Evolutionary conservation across 2,888 invertebrate species (phyloP), one percentile per base, ranked within the genome.

Genomic region (Macrosoma leucophasiata): DNA sequence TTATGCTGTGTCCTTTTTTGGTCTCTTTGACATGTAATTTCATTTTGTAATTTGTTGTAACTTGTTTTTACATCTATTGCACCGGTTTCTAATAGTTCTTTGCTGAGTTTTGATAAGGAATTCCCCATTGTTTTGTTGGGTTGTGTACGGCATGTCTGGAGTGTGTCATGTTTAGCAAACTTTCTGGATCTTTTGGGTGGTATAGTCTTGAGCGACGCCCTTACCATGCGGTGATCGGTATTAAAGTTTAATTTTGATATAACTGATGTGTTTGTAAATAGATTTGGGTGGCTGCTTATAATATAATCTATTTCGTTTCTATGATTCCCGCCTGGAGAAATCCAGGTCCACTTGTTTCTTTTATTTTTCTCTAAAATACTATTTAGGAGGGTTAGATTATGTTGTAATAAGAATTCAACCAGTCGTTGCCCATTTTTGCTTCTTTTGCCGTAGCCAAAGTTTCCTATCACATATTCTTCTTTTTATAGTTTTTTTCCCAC

Each of bases 261-360:
- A 1, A 40, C 29, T 8, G 11, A 2, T 12, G 30, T 30, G 18
- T 40, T 29, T 17, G 14, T 21, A n/a, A 36, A 33, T n/a, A 10
- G 11, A 13, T 20, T 36, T 21, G 36, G 29, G n/a, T 23, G 6
- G 17, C 12, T 42, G 5, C 13, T 39, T 21, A 32, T 22, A 14
- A 41, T 38, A 19, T 29, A 44, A 21, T 43, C 40, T n/a, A 40
- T 43, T 31, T 39, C 36, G 8, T 35, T 38, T 27, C 18, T 36
- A 4, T 11, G 4, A 4, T 11, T 14, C 1, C 25, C 31, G 12
- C 31, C 28, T 13, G 40, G 40, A 10, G 43, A 43, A 3, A 35
- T 30, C 43, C 37, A 43, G 3, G 40, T 43, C 43, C 43, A 43
- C 15, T 35, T 41, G n/a, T 19, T 32, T 17, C 25, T 32, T 19